A percentile compares a stretch with the other conserved stretches of the same genome.
phyloP scores from a whole-genome alignment of 1,140 invertebrate species.

The Pararge aegeria region DNA sequence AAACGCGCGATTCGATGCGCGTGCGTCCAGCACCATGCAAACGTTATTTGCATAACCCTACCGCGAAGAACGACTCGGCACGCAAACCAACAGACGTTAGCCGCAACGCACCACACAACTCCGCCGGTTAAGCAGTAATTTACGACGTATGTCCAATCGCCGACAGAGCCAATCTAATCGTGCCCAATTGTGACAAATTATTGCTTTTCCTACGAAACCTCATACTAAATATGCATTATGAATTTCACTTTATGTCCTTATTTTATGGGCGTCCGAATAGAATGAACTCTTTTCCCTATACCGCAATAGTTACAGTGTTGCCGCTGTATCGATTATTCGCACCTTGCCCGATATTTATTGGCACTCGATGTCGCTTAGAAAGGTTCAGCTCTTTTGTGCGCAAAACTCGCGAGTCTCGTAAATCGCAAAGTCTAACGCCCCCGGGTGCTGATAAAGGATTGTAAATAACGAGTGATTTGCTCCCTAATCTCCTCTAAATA shows the following conservation, averaged over 20 bases:
- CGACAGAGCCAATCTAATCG: slow-evolving; percentile 75
- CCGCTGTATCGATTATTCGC: slow-evolving; percentile 60
- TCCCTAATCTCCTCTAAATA: slow-evolving; percentile 54
- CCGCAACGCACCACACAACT: slow-evolving; percentile 39
- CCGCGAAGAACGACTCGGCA: slow-evolving; percentile 27
- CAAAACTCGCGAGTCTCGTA: slow-evolving; percentile 47
- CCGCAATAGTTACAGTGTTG: slow-evolving; percentile 65
- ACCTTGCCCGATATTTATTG: slow-evolving; percentile 67
- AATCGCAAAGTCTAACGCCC: slow-evolving; percentile 59
- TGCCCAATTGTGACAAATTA: slow-evolving; percentile 77
- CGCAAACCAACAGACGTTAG: slow-evolving; percentile 14
- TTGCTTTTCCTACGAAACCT: slow-evolving; percentile 77
- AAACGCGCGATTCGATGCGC: slow-evolving; percentile 75
- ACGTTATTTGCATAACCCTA: slow-evolving; percentile 61
- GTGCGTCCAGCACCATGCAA: slow-evolving; percentile 52
- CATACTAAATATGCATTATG: slow-evolving; percentile 64
- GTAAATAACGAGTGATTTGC: slow-evolving; percentile 67
- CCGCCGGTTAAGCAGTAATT: slow-evolving; percentile 56
- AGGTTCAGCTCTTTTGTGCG: slow-evolving; percentile 63
- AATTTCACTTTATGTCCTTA: slow-evolving; percentile 62
- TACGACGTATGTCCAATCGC: slow-evolving; percentile 75
- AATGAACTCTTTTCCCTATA: slow-evolving; percentile 39
- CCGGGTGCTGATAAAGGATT: slow-evolving; percentile 59
- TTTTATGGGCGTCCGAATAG: slow-evolving; percentile 54
- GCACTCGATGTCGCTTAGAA: slow-evolving; percentile 72